Conservation (phyloP, 1,140 invertebrate genomes). For the Drosophila ficusphila region DNA sequence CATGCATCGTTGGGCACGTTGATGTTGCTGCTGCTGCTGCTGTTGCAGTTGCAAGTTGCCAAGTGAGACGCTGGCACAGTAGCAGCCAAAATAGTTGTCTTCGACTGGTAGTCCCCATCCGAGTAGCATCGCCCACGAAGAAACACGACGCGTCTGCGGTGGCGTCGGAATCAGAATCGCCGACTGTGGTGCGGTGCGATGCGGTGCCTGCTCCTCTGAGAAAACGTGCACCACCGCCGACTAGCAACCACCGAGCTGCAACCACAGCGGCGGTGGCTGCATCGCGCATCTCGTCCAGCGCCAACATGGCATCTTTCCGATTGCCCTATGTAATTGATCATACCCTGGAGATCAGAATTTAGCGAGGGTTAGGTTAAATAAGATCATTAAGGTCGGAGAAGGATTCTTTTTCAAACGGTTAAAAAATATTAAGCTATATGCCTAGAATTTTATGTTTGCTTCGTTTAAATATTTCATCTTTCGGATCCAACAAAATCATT, state of each 20-base stretch:
- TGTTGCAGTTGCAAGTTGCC: slow-evolving; percentile 20
- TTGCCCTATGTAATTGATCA: slow-evolving; percentile 45
- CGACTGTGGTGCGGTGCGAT: slow-evolving; percentile 44
- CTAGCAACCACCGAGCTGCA: not conserved
- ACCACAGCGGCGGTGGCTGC: slow-evolving; percentile 12
- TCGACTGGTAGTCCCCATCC: slow-evolving; percentile 1
- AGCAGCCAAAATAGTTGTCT: slow-evolving; percentile 78
- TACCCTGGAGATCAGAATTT: slow-evolving; percentile 12
- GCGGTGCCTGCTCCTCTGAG: slow-evolving; percentile 13
- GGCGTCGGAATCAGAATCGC: slow-evolving; percentile 54
- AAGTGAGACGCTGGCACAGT: slow-evolving; percentile 64
- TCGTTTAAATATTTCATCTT: no score
- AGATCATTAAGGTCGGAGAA: no score
- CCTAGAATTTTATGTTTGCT: no score
- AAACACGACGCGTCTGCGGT: slow-evolving; percentile 74
- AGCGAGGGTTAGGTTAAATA: not conserved
- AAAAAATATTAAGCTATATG: no score
- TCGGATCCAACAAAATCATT: no score
- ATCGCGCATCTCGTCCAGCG: slow-evolving; percentile 28
- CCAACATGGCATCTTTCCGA: slow-evolving; percentile 43
- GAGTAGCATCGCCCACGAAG: slow-evolving; percentile 65
- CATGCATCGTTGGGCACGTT: slow-evolving; percentile 11
- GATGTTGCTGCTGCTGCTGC: slow-evolving; percentile 12
- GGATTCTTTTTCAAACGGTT: no score
- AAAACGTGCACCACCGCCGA: slow-evolving; percentile 34